phyloP scores from a whole-genome alignment of 2,797 vertebrate genomes.

The Sparus aurata region DNA sequence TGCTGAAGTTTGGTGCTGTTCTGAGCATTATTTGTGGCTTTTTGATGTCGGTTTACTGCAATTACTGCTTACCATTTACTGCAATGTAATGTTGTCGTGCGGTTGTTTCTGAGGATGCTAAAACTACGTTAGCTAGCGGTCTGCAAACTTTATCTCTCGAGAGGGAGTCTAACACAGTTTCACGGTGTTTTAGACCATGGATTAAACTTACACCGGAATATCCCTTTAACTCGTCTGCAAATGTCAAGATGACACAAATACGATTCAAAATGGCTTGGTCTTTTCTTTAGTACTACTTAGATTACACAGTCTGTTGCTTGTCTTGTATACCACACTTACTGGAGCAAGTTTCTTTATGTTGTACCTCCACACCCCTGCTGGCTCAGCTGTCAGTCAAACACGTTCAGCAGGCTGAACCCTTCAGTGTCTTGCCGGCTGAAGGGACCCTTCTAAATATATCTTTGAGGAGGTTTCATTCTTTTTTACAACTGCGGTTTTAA shows the following conservation, averaged over 20 bases:
- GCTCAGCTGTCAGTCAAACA: conserved; percentile 50
- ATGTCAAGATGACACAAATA: conserved; percentile 12
- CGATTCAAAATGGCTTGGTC: background rate
- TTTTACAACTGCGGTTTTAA: background rate
- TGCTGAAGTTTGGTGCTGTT: too few relatives aligned
- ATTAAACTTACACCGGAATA: too few relatives aligned
- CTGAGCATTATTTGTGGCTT: too few relatives aligned
- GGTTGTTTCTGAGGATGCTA: too few relatives aligned
- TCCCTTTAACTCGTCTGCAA: background rate
- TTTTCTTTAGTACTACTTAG: background rate
- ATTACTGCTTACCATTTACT: too few relatives aligned
- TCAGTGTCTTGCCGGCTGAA: background rate
- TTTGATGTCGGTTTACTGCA: too few relatives aligned
- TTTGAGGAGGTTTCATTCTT: background rate
- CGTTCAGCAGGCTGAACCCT: background rate
- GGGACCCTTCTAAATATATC: background rate
- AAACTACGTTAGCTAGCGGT: too few relatives aligned
- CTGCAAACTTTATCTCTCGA: too few relatives aligned
- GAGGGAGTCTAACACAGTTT: too few relatives aligned
- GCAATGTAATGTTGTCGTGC: too few relatives aligned
- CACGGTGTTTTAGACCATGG: too few relatives aligned
- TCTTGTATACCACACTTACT: conserved; percentile 39
- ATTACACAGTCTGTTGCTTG: conserved; percentile 21
- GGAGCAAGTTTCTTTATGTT: conserved; percentile 13
- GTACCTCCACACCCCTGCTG: background rate